Evolutionary conservation across 2,113 vertebrate genomes (phyloP).

Genomic region (Piaya cayana): DNA sequence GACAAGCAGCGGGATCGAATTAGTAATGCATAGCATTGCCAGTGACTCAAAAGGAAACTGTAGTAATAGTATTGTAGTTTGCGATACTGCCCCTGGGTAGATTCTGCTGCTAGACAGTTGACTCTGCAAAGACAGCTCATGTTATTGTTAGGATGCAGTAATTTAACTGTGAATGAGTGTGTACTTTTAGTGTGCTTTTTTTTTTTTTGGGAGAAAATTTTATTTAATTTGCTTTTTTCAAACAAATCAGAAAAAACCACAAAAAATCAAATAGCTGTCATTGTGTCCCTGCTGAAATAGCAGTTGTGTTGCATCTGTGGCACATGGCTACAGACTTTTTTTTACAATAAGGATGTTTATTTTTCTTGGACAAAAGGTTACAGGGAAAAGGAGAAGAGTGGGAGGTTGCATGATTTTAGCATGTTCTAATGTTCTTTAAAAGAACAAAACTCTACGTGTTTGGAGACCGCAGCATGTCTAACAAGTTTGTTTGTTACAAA

Average conservation of each 20-base stretch:
- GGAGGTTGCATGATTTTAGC: not conserved
- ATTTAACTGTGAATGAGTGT: not conserved
- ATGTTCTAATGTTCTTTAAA: not conserved
- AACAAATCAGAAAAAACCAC: not conserved
- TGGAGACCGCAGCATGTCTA: not conserved
- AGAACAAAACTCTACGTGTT: not conserved
- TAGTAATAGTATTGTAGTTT: not conserved
- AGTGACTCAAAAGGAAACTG: constrained; percentile 36
- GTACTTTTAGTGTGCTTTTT: not conserved
- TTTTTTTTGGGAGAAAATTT: not conserved
- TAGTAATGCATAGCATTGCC: constrained; percentile 3
- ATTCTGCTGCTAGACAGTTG: not conserved
- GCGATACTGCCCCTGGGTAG: not conserved
- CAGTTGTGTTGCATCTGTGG: not conserved
- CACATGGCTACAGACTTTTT: not conserved
- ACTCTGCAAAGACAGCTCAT: not conserved
- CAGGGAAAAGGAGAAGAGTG: not conserved
- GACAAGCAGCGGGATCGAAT: not conserved
- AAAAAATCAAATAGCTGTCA: not conserved
- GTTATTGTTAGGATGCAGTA: not conserved
- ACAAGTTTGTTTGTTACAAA: not conserved
- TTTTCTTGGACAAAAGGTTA: not conserved
- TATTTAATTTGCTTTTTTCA: not conserved
- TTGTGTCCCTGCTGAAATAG: not conserved
- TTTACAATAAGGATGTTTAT: not conserved